phyloP scores from a whole-genome alignment of 2,888 invertebrate genomes.

The Strigamia crassipes region DNA sequence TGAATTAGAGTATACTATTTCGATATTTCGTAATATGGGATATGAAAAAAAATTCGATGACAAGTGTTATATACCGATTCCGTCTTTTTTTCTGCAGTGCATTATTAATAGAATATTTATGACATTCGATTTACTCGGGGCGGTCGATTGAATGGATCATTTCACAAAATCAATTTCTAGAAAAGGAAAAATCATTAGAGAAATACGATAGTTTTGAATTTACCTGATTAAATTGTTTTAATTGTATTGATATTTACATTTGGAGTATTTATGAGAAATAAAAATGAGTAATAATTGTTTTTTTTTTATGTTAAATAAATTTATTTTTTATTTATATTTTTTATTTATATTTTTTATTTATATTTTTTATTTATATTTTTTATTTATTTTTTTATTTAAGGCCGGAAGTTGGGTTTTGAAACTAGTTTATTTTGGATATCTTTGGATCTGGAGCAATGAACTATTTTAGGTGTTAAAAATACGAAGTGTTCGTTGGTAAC shows the following conservation, averaged over 20 bases:
- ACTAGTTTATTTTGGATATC: not conserved
- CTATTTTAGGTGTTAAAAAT: no score
- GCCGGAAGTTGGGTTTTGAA: not conserved
- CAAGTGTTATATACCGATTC: no score
- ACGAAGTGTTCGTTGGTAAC: no score
- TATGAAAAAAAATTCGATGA: no score
- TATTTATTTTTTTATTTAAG: not conserved
- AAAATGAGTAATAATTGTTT: not conserved
- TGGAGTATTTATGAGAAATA: no score
- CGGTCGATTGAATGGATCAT: not conserved
- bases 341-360: no score
- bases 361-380: no score
- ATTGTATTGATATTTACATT: no score
- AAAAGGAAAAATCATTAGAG: not conserved
- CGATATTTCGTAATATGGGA: no score
- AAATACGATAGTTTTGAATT: not conserved
- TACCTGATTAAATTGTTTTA: no score
- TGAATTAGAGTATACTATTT: not conserved
- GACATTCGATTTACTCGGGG: not conserved
- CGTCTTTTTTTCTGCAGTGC: not conserved
- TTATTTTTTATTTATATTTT: no score
- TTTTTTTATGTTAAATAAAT: not conserved
- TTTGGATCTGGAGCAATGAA: not conserved
- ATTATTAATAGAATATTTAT: not conserved
- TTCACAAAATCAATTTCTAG: not conserved